Evolutionary conservation across 92 coral and sea anemone species (phyloP), one percentile per base, ranked within the genome.

Genomic region (Porites lobata): DNA sequence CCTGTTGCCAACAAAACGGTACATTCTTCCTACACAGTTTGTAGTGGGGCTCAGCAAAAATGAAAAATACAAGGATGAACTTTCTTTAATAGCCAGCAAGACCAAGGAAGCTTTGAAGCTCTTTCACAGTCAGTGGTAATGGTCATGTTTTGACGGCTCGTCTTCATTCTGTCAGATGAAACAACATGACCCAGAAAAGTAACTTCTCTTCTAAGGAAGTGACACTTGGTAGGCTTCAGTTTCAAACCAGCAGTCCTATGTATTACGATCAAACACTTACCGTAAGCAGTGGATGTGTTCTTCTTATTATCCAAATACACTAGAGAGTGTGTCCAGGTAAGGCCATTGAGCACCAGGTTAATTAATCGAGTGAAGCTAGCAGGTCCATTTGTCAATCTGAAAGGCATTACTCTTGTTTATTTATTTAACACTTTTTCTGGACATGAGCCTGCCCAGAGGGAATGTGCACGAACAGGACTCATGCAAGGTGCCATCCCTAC

Each of bases 321-420:
- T 38, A 0, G 4, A 4, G 5, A 54, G 59, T 54, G 14, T 13
- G 38, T 71, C 69, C 69, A 82, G 9, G 79, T 71, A 3, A 67
- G 57, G 1, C 89, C 76, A 15, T 43, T 24, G 5, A 70, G 72
- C 1, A 58, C 85, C 58, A 87, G 47, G 17, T 61, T 85, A 89
- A 90, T 85, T 54, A 85, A 26, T 4, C 86, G 61, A 38, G 58
- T 67, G 43, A 89, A 89, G 21, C 54, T 85, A 18, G 82, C 93
- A 6, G 87, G 84, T 7, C 77, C 79, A 65, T 64, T 86, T 32
- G 84, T 79, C 5, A 83, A 65, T 29, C 94, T 87, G 51, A 92
- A 88, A 17, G 95, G 90, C 85, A 92, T 78, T 1, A 63, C n/a
- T 13, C n/a, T 63, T 19, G 1, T 9, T 54, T 54, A 38, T 38